Evolutionary conservation across 1,140 invertebrate species (phyloP), one percentile per base, ranked within the genome.

Genomic region (Drosophila busckii): DNA sequence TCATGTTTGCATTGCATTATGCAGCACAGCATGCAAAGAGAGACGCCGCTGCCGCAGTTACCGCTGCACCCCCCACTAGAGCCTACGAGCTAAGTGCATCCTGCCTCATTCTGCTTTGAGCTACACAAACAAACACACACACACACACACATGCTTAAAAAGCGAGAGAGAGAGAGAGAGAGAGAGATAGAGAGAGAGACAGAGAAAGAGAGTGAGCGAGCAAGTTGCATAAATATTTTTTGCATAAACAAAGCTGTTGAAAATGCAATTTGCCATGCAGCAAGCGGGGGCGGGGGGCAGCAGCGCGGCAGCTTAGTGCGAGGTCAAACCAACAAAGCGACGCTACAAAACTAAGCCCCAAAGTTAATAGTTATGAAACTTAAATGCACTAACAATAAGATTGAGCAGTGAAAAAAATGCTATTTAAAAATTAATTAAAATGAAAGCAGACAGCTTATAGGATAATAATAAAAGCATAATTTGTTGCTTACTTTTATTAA

Each of bases 1-100:
- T 80, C 75, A 80, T 80, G 75, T 80, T 80, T 80, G 75, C 69
- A 40, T 80, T 80, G 75, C 75, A 80, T 80, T 80, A 80, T 80
- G 75, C 75, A 80, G 61, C 52, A 54, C 50, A 69, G 68, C 75
- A 73, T 52, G 80, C 48, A 58, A 15, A 32, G 45, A 41, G 29
- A 35, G 28, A 61, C 31, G 42, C 23, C 28, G 3, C 34, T 16
- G 3, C 28, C 20, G 0, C 38, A 2, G n/a, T 10, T 22, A 8
- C n/a, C 6, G 7, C 1, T 23, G 6, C 15, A n/a, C 38, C 22
- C 23, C 6, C 31, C 31, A 7, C 22, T 4, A 5, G 10, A 45
- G 29, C 23, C 48, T 16, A 53, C 32, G 32, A 37, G 55, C 26
- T 59, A 38, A 59, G 48, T 53, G 35, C 26, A 9, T 13, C 3